Base-by-base conservation (phyloP, 1,140 invertebrate species). In the Phortica variegata region DNA sequence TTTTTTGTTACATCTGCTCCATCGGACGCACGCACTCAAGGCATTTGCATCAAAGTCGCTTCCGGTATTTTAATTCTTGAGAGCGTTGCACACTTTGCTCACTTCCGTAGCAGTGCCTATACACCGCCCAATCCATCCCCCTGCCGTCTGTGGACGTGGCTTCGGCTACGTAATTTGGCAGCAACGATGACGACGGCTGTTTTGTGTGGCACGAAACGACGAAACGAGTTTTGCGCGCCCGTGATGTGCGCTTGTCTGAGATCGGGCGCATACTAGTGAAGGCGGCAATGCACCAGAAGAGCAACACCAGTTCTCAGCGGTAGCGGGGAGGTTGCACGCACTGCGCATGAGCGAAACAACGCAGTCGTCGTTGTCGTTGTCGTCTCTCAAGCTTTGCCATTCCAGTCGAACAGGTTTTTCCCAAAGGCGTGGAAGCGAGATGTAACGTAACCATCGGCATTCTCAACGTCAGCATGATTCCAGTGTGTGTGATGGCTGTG, bases 251-350 rank as follows among this genome's bases (percentile, higher is more conserved):
- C 65, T 60, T 65, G 62, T 55, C 65, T 60, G 60, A 57, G 69
- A 66, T 73, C 60, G 61, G 73, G 61, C 65, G 70, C 65, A 73
- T 65, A 73, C 69, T 73, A 73, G 69, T 73, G 61, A 62, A 56
- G 57, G 56, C 63, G 48, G 48, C 43, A 41, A 26, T 45, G 55
- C 58, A 46, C 34, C 49, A 32, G 43, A 52, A 45, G 43, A 37
- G 32, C 15, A 0, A 20, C 36, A 46, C 43, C 45, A 37, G 39
- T 49, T 43, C 44, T 36, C 37, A 18, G 17, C 31, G 43, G 19
- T 18, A 33, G 34, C 46, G 48, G 56, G 60, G 23, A n/a, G 57
- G 63, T 58, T 60, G 61, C 47, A 19, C 15, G 38, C 15, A 36
- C 26, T 43, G 48, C 52, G 58, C 55, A 58, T 54, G 44, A 43